Base-by-base conservation (phyloP, 2,113 vertebrate species). In the Tympanuchus pallidicinctus region DNA sequence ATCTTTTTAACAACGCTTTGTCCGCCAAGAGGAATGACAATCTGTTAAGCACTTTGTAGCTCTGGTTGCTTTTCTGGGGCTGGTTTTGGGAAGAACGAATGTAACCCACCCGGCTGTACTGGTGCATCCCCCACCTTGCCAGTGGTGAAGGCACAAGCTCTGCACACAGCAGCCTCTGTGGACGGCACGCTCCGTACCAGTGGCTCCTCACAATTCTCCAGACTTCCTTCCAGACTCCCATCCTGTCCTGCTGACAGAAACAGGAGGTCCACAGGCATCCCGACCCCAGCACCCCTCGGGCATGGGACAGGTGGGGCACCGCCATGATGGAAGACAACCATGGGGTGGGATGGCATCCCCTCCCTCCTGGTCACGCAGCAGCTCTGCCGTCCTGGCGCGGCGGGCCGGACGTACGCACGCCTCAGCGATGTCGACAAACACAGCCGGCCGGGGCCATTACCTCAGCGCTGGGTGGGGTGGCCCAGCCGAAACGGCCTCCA, bases 401-500 rank as follows among this genome's bases (percentile, higher is more conserved):
- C 65, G 2, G 25, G 95, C 92, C 3, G 40, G 94, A 95, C 92
- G 82, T 90, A 92, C 56, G 82, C 81, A 89, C 19, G 92, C 96
- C 92, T 88, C 92, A 90, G 92, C 11, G 72, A 90, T 89, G 25
- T 84, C 6, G 43, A 94, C 86, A 97, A 94, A 95, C 92, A 97
- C 96, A 97, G 97, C 93, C 93, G 52, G 93, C 71, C 10, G 2
- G 90, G 78, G 48, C n/a, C 85, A 97, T 98, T 95, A 98, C 97
- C 81, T 98, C 97, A 98, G 95, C 13, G 10, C 78, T 90, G 97
- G 97, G 97, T 96, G 97, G 95, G 84, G 93, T 90, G 95, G 92
- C 89, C 89, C 94, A 6, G 95, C 97, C 82, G 72, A 95, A 97
- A 96, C 61, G 77, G 83, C 83, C 92, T 93, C 94, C 95, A 94